phyloP scores from a whole-genome alignment of 2,113 vertebrate genomes.

The Parus major region DNA sequence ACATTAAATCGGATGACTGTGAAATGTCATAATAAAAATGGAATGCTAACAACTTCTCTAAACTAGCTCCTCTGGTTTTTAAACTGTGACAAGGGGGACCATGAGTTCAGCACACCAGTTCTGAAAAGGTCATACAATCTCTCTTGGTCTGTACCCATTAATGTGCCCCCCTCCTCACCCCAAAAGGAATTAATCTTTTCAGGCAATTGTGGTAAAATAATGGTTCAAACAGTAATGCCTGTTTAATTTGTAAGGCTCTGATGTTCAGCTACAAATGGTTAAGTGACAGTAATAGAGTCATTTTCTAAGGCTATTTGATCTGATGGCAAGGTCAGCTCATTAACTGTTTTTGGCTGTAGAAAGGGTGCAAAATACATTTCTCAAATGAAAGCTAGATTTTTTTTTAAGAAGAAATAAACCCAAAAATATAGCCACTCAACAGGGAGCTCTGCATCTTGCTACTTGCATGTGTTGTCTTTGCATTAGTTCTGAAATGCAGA shows the following conservation, averaged over 20 bases:
- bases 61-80: conserved; percentile 86
- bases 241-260: conserved; percentile 76
- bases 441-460: not conserved
- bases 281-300: conserved; percentile 68
- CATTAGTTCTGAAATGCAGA: not conserved
- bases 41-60: conserved; percentile 90
- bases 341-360: conserved; percentile 45
- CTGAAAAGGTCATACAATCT: conserved; percentile 90
- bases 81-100: conserved; percentile 86
- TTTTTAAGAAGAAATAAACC: not conserved
- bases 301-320: conserved; percentile 62
- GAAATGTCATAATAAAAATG: conserved; percentile 94
- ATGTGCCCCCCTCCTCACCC: conserved; percentile 74
- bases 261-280: conserved; percentile 65
- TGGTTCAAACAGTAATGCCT: conserved; percentile 72
- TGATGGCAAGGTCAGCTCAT: conserved; percentile 53
- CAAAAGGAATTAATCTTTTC: conserved; percentile 80
- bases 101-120: conserved; percentile 87
- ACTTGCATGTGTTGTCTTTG: not conserved
- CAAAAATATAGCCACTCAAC: conserved; percentile 1
- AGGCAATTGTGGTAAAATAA: conserved; percentile 77
- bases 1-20: conserved; percentile 92
- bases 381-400: not conserved
- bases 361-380: conserved; percentile 31
- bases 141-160: conserved; percentile 91